Conservation (phyloP, 1,140 invertebrate genomes). For the Coelopa frigida region DNA sequence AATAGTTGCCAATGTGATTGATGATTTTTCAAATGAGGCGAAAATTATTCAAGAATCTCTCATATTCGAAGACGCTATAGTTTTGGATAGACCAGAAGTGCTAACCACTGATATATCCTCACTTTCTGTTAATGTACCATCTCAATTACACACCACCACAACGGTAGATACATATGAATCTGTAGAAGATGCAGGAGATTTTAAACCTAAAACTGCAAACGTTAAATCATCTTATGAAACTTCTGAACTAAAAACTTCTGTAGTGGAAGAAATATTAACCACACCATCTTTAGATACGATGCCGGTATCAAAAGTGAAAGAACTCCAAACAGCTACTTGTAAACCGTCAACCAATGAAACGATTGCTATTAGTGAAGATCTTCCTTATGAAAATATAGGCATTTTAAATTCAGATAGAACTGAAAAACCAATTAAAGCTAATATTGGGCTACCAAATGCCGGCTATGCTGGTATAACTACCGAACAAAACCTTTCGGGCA, state of each 20-base stretch:
- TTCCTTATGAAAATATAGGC: too few species aligned
- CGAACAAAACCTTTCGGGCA: slow-evolving; percentile 1
- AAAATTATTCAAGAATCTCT: too few species aligned
- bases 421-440: too few species aligned
- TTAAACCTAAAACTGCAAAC: slow-evolving; percentile 16
- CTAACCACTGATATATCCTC: too few species aligned
- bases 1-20: slow-evolving; percentile 15
- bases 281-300: neutral
- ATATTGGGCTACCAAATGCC: slow-evolving; percentile 3
- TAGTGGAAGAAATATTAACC: slow-evolving; percentile 3
- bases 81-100: too few species aligned
- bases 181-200: slow-evolving; percentile 25
- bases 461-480: neutral
- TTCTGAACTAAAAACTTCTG: slow-evolving; percentile 4
- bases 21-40: too few species aligned
- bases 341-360: too few species aligned
- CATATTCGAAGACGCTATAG: too few species aligned
- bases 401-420: too few species aligned
- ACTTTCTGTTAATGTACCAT: too few species aligned
- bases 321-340: neutral
- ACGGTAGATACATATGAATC: slow-evolving; percentile 28
- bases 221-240: neutral
- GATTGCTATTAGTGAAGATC: too few species aligned
- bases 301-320: neutral
- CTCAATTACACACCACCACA: too few species aligned